Evolutionary conservation across 2,888 invertebrate species (phyloP).

Genomic region (Heliconius ethilla): DNA sequence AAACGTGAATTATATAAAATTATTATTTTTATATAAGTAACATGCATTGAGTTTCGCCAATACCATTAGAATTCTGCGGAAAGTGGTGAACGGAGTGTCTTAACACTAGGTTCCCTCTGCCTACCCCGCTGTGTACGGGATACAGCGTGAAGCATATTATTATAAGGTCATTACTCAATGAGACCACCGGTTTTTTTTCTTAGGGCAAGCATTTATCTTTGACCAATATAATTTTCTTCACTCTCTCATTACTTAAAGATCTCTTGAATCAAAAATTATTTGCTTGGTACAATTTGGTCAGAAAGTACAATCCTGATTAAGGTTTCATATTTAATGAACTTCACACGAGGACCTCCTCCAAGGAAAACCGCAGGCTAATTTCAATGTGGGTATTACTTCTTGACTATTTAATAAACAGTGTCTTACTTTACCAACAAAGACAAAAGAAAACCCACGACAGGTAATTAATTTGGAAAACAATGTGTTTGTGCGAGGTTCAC

Average conservation of each 20-base stretch:
- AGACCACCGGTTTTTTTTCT: background rate
- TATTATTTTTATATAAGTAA: background rate
- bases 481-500: constrained; percentile 45
- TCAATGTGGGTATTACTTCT: constrained; percentile 61
- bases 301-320: constrained; percentile 71
- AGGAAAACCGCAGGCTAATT: constrained; percentile 71
- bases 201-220: background rate
- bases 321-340: constrained; percentile 78
- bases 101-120: too few relatives aligned
- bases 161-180: background rate
- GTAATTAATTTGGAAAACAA: constrained; percentile 47
- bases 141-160: too few relatives aligned
- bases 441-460: constrained; percentile 46
- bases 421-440: constrained; percentile 47
- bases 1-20: background rate
- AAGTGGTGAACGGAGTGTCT: too few relatives aligned
- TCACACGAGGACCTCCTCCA: constrained; percentile 64
- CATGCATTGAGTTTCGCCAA: too few relatives aligned
- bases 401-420: constrained; percentile 61
- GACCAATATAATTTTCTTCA: background rate
- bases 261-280: background rate
- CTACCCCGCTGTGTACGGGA: too few relatives aligned
- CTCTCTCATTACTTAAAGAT: background rate
- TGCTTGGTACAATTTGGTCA: background rate
- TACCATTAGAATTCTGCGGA: too few relatives aligned